A percentile compares a stretch with the other conserved stretches of the same genome.
Conservation (phyloP, 2,797 vertebrate species). For the Rhynchotus rufescens region DNA sequence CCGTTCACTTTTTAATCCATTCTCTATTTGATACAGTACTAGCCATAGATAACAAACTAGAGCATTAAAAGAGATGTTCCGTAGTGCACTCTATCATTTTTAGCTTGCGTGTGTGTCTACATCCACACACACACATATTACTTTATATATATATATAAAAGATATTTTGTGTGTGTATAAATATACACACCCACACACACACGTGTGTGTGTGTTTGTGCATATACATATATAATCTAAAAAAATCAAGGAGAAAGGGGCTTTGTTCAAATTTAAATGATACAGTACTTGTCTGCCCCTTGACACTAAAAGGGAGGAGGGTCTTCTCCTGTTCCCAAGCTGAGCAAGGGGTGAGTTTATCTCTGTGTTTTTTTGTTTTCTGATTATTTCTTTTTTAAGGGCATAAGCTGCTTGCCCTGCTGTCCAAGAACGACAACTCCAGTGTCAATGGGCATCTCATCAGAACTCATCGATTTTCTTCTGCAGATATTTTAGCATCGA, state of each 20-base stretch:
- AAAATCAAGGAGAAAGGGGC: slow-evolving; percentile 70
- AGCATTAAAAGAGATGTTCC: slow-evolving; percentile 73
- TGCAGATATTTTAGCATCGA: slow-evolving; percentile 95
- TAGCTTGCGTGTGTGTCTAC: slow-evolving; percentile 69
- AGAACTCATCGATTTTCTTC: slow-evolving; percentile 90
- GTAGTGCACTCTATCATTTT: slow-evolving; percentile 74
- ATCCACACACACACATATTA: slow-evolving; percentile 39
- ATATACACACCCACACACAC: neutral
- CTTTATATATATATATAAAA: slow-evolving; percentile 13
- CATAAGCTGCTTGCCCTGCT: slow-evolving; percentile 8
- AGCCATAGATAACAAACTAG: slow-evolving; percentile 73
- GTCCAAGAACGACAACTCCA: slow-evolving; percentile 71
- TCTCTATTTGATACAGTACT: slow-evolving; percentile 77
- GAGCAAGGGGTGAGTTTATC: slow-evolving; percentile 34
- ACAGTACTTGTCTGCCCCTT: slow-evolving; percentile 82
- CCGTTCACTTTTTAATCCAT: slow-evolving; percentile 57
- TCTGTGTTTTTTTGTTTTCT: neutral
- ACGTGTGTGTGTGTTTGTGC: slow-evolving; percentile 12
- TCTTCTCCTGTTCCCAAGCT: slow-evolving; percentile 67
- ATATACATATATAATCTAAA: slow-evolving; percentile 7
- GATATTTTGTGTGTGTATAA: slow-evolving; percentile 32
- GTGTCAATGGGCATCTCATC: slow-evolving; percentile 69
- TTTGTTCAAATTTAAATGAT: slow-evolving; percentile 80
- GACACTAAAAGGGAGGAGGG: slow-evolving; percentile 61
- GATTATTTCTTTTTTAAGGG: slow-evolving; percentile 34